Conservation (phyloP, 35 echinoderm and acorn worm genomes). For the Stichopus chloronotus region DNA sequence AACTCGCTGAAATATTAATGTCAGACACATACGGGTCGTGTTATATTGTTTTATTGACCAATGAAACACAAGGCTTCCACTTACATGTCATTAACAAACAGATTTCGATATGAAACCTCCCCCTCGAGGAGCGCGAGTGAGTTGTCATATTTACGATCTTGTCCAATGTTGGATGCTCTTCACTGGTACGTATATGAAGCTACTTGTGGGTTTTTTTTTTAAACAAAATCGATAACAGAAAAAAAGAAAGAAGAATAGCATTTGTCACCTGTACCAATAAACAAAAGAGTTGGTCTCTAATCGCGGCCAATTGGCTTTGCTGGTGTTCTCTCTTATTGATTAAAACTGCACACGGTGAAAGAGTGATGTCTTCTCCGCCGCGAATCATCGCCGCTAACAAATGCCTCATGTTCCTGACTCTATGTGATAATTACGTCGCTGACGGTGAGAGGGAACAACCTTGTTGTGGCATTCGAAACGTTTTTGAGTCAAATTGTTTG, state of each 20-base stretch:
- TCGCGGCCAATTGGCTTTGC: constrained; percentile 4
- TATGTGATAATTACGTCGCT: too few species aligned
- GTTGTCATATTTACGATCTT: too few species aligned
- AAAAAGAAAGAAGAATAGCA: background rate
- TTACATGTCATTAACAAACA: too few species aligned
- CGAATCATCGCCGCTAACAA: background rate
- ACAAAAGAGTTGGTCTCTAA: background rate
- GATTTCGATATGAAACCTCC: too few species aligned
- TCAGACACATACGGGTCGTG: too few species aligned
- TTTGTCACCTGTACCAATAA: constrained; percentile 28
- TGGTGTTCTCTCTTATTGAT: background rate
- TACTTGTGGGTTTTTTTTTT: constrained; percentile 1
- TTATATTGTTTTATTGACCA: too few species aligned
- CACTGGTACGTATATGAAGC: background rate
- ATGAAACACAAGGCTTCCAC: too few species aligned
- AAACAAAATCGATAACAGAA: constrained; percentile 25
- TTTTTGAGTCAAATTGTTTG: too few species aligned
- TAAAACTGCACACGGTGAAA: background rate
- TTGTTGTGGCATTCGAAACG: too few species aligned
- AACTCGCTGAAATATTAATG: too few species aligned
- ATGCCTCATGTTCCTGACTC: background rate
- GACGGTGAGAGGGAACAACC: too few species aligned
- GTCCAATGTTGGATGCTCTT: background rate
- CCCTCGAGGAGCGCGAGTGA: too few species aligned
- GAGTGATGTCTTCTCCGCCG: background rate